Evolutionary conservation across 1,140 invertebrate species (phyloP).

Genomic region (Trissolcus basalis): DNA sequence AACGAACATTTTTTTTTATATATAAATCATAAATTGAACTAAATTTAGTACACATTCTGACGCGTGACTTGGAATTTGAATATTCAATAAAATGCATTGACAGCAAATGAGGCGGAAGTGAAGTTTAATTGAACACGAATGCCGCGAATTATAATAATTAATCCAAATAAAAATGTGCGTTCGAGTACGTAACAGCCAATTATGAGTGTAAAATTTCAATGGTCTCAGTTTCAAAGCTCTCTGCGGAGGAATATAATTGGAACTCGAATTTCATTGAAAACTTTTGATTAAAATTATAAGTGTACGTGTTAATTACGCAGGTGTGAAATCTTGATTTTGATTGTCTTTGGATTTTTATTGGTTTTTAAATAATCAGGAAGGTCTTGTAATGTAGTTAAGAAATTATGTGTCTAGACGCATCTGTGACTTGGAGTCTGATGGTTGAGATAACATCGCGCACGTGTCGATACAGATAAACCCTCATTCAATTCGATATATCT

Average conservation of each 20-base stretch:
- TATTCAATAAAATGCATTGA: slow-evolving; percentile 10
- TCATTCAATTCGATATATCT: neutral
- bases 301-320: too few relatives aligned
- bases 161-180: slow-evolving; percentile 12
- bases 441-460: neutral
- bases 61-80: neutral
- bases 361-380: neutral
- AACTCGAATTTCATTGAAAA: too few relatives aligned
- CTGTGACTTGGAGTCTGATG: too few relatives aligned
- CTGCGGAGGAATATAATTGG: neutral
- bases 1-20: too few relatives aligned
- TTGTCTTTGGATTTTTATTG: too few relatives aligned
- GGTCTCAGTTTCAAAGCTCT: neutral
- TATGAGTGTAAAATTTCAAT: neutral
- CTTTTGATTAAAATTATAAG: too few relatives aligned
- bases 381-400: neutral
- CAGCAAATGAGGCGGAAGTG: slow-evolving; percentile 3
- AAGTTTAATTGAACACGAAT: slow-evolving; percentile 14
- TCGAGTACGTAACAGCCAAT: slow-evolving; percentile 10
- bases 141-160: slow-evolving; percentile 12
- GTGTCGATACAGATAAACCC: neutral
- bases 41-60: too few relatives aligned
- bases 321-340: too few relatives aligned
- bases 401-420: too few relatives aligned
- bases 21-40: too few relatives aligned